phyloP scores from a whole-genome alignment of 2,797 vertebrate species.

The Mycteria americana region DNA sequence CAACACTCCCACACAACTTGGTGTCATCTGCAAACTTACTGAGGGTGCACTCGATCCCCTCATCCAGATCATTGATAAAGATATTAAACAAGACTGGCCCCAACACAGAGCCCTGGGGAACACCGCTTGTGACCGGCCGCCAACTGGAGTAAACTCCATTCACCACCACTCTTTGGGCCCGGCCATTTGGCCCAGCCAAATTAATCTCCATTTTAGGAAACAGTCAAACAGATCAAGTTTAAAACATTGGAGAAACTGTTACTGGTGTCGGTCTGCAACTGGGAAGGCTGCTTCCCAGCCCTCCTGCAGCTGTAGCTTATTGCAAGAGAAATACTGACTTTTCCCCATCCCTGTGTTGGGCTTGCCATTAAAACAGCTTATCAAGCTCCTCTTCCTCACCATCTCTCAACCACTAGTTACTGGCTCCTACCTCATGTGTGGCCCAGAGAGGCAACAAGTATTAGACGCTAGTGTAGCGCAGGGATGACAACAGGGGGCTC shows the following conservation, averaged over 20 bases:
- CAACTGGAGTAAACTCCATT: too few relatives aligned
- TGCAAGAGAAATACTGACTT: not conserved
- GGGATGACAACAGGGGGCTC: not conserved
- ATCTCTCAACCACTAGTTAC: not conserved
- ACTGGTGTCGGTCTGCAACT: not conserved
- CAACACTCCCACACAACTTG: too few relatives aligned
- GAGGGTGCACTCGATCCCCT: too few relatives aligned
- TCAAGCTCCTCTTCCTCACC: not conserved
- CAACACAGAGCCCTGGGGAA: too few relatives aligned
- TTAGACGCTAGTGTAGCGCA: rapidly evolving
- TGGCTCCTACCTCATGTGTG: not conserved
- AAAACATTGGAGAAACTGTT: not conserved
- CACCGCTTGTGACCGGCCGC: too few relatives aligned
- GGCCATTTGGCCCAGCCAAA: too few relatives aligned
- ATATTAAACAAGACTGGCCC: too few relatives aligned
- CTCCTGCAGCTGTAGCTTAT: not conserved
- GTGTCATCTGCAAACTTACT: too few relatives aligned
- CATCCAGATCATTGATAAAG: too few relatives aligned
- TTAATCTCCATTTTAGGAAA: not conserved
- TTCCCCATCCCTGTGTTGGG: not conserved
- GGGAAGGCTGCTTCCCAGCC: not conserved
- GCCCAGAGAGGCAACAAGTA: not conserved
- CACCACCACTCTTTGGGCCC: too few relatives aligned
- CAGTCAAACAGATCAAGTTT: not conserved
- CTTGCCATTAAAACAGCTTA: not conserved